A percentile compares a stretch with the other conserved stretches of the same genome.
Evolutionary conservation across 2,797 vertebrate genomes (phyloP).

Genomic region (Serranus cabrilla): DNA sequence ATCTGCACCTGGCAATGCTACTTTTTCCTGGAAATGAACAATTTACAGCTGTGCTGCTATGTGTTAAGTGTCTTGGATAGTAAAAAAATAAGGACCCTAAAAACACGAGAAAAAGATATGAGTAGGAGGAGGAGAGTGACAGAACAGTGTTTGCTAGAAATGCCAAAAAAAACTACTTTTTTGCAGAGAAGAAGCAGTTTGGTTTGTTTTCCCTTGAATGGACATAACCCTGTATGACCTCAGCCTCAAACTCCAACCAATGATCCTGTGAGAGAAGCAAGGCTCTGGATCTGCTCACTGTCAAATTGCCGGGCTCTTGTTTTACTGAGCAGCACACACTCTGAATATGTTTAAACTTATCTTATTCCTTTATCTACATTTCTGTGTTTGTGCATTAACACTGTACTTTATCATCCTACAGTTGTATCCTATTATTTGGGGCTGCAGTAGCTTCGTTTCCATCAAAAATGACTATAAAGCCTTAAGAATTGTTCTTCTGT

Average conservation of each 20-base stretch:
- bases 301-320: background rate
- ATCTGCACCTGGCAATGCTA: background rate
- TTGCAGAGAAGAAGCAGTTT: background rate
- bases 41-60: background rate
- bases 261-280: background rate
- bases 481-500: background rate
- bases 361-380: background rate
- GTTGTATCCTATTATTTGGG: background rate
- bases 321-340: background rate
- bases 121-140: background rate
- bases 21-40: background rate
- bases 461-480: background rate
- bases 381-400: background rate
- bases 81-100: background rate
- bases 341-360: background rate
- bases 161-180: background rate
- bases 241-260: background rate
- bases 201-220: background rate
- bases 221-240: background rate
- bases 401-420: background rate
- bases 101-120: background rate
- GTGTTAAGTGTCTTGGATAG: background rate
- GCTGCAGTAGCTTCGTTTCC: background rate
- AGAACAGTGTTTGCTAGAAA: background rate
- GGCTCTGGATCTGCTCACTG: background rate